Conservation (phyloP, 2,888 invertebrate species). For the Eilema depressum region DNA sequence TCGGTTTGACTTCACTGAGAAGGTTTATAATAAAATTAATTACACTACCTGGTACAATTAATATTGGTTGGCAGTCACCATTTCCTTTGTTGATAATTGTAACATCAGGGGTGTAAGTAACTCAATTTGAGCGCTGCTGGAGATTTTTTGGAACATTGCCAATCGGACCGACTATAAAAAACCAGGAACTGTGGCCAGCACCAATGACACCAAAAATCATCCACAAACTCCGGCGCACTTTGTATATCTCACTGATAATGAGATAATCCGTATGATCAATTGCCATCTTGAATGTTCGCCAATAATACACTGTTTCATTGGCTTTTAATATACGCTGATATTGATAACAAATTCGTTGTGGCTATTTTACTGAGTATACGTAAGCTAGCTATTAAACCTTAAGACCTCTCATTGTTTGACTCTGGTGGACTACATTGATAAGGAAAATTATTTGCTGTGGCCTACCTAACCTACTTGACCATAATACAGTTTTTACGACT, state of each 20-base stretch:
- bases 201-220: background rate
- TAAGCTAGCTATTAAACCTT: background rate
- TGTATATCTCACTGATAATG: background rate
- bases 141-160: background rate
- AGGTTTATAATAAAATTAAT: no score
- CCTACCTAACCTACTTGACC: background rate
- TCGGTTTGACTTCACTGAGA: background rate
- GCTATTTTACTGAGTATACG: background rate
- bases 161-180: background rate
- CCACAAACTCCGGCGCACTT: background rate
- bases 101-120: background rate
- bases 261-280: background rate
- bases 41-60: background rate
- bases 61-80: background rate
- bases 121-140: background rate
- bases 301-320: background rate
- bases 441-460: background rate
- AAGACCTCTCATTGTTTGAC: background rate
- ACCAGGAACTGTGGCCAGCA: background rate
- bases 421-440: slow-evolving; percentile 9
- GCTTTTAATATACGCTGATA: background rate
- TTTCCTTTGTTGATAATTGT: background rate
- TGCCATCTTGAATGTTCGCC: background rate
- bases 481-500: slow-evolving; percentile 3
- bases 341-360: background rate